Evolutionary conservation across 1,140 invertebrate genomes (phyloP).

Genomic region (Hyles vespertilio): DNA sequence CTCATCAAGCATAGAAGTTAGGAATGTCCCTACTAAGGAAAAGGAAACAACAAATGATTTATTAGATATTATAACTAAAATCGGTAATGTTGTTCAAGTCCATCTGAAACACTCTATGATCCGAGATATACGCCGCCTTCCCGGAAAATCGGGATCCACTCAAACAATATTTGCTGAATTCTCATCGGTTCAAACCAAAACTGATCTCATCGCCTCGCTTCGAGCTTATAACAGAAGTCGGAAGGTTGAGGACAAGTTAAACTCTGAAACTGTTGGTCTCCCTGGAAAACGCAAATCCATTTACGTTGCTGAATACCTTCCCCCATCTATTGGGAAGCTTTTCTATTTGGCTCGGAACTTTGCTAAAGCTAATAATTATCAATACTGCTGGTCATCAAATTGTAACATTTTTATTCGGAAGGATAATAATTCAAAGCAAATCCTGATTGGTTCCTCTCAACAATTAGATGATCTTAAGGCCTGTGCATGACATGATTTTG

Average conservation of each 20-base stretch:
- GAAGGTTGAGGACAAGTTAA: no score
- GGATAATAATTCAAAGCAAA: neutral
- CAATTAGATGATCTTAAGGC: neutral
- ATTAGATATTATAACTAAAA: no score
- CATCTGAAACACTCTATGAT: neutral
- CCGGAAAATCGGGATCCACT: neutral
- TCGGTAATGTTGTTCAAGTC: no score
- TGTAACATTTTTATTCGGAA: neutral
- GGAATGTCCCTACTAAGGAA: neutral
- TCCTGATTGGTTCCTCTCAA: neutral
- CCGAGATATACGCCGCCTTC: neutral
- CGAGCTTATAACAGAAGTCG: neutral
- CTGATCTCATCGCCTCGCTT: neutral
- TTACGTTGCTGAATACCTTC: no score
- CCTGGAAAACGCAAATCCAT: no score
- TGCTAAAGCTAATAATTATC: neutral
- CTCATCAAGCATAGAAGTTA: neutral
- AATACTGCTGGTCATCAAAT: neutral
- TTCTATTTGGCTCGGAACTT: no score
- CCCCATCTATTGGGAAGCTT: no score
- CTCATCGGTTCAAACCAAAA: neutral
- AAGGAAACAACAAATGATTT: neutral
- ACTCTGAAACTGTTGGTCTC: no score
- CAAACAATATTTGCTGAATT: constrained; percentile 2
- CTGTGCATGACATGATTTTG: neutral